A percentile compares a stretch with the other conserved stretches of the same genome.
These are phyloP conservation scores for Slavum lentiscoides DNA, from an alignment of 2,888 invertebrate genomes.

Conservation along the genomic window DNA sequence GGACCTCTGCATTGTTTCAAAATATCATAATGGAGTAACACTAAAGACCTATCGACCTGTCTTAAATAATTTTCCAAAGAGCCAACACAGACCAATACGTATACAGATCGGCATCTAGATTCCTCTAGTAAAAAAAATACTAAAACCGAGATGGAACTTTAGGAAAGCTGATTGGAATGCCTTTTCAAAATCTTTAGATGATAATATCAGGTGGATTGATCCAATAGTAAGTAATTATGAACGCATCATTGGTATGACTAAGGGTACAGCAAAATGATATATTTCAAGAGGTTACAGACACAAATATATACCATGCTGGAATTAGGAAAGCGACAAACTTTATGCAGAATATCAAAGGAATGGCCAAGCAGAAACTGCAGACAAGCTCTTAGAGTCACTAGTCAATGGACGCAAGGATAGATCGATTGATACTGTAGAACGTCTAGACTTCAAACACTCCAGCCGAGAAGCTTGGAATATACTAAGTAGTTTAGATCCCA, in stretches of 20 bases:
- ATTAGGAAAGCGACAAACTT: background rate
- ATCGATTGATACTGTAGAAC: too few species aligned
- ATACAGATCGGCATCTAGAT: slow-evolving; percentile 18
- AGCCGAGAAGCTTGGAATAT: too few species aligned
- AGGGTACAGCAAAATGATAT: slow-evolving; percentile 5
- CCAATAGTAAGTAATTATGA: slow-evolving; percentile 8
- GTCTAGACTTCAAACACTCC: too few species aligned
- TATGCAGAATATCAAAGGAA: background rate
- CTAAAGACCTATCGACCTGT: background rate
- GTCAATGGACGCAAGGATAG: too few species aligned
- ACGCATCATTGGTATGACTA: slow-evolving; percentile 8
- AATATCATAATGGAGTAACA: background rate
- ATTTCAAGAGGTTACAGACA: slow-evolving; percentile 7
- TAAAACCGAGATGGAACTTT: background rate
- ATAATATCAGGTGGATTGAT: slow-evolving; percentile 7
- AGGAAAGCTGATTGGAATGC: background rate
- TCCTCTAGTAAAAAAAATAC: slow-evolving; percentile 8
- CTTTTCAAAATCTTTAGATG: slow-evolving; percentile 3
- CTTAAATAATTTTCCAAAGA: slow-evolving; percentile 12
- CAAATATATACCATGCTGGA: slow-evolving; percentile 14
- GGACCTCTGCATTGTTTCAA: too few species aligned
- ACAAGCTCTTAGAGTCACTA: background rate
- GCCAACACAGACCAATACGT: background rate
- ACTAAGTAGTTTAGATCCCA: too few species aligned
- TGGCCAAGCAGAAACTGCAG: slow-evolving; percentile 8